A percentile compares a stretch with the other conserved stretches of the same genome.
These are phyloP conservation scores for Xestobium rufovillosum DNA, from an alignment of 2,888 invertebrate species.

Conservation along the genomic window DNA sequence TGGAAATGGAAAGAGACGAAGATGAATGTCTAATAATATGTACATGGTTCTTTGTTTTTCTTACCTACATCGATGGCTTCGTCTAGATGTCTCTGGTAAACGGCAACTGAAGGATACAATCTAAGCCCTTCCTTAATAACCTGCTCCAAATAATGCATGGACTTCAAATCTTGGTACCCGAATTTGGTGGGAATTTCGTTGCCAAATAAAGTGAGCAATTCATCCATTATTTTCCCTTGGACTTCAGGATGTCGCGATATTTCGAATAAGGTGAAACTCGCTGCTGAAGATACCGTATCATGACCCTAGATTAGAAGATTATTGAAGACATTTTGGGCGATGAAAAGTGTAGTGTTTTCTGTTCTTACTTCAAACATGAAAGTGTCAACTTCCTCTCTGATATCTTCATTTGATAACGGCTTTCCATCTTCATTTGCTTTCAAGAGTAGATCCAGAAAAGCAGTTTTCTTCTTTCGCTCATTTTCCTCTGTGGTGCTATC, in stretches of 20 bases:
- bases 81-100: slow-evolving; percentile 42
- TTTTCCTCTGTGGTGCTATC: slow-evolving; percentile 10
- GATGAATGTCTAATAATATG: too few relatives aligned
- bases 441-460: slow-evolving; percentile 58
- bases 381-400: slow-evolving; percentile 62
- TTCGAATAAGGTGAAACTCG: slow-evolving; percentile 47
- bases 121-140: slow-evolving; percentile 53
- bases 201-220: slow-evolving; percentile 30
- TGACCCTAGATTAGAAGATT: slow-evolving; percentile 40
- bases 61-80: slow-evolving; percentile 38
- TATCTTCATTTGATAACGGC: slow-evolving; percentile 49
- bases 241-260: slow-evolving; percentile 45
- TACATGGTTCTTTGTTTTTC: too few relatives aligned
- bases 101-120: slow-evolving; percentile 49
- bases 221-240: slow-evolving; percentile 38
- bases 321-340: neutral
- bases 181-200: slow-evolving; percentile 28
- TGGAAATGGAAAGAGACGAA: too few relatives aligned
- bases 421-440: slow-evolving; percentile 52
- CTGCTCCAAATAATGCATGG: slow-evolving; percentile 49
- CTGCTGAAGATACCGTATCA: slow-evolving; percentile 49
- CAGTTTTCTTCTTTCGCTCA: slow-evolving; percentile 51
- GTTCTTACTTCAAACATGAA: slow-evolving; percentile 57
- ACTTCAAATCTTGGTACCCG: slow-evolving; percentile 35
- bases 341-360: slow-evolving; percentile 6